phyloP scores from a whole-genome alignment of 2,888 invertebrate genomes.

The Yponomeuta cagnagella region DNA sequence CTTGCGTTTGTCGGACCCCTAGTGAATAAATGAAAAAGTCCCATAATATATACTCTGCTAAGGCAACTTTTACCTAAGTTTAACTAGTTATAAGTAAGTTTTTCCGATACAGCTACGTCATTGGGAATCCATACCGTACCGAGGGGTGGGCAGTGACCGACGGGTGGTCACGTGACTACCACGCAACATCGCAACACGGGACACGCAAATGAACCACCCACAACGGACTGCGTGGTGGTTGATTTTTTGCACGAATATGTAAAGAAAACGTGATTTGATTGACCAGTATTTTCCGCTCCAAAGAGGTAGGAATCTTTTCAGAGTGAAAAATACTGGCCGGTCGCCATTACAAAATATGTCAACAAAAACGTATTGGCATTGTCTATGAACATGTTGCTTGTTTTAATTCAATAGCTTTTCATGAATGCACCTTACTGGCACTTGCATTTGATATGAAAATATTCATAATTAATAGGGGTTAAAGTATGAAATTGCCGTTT shows the following conservation, averaged over 20 bases:
- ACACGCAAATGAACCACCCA: constrained; percentile 6
- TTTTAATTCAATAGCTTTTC: too few species aligned
- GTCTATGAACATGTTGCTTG: neutral
- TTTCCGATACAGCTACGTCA: neutral
- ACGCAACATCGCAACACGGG: constrained; percentile 2
- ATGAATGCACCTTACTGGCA: neutral
- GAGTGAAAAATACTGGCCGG: neutral
- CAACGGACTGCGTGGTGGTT: neutral
- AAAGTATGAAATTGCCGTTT: too few species aligned
- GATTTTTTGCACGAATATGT: neutral
- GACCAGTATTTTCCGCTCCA: neutral
- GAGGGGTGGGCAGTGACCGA: constrained; percentile 10
- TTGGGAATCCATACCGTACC: neutral
- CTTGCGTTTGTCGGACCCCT: too few species aligned
- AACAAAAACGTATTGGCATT: neutral
- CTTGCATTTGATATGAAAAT: neutral
- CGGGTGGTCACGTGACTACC: constrained; percentile 24
- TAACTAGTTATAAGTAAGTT: neutral
- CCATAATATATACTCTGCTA: neutral
- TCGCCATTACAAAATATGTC: neutral
- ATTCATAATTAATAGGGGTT: too few species aligned
- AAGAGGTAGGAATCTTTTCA: neutral
- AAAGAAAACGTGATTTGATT: neutral
- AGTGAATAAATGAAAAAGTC: too few species aligned
- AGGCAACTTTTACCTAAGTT: neutral